phyloP scores from a whole-genome alignment of 1,140 invertebrate species.

The Drosophila littoralis region DNA sequence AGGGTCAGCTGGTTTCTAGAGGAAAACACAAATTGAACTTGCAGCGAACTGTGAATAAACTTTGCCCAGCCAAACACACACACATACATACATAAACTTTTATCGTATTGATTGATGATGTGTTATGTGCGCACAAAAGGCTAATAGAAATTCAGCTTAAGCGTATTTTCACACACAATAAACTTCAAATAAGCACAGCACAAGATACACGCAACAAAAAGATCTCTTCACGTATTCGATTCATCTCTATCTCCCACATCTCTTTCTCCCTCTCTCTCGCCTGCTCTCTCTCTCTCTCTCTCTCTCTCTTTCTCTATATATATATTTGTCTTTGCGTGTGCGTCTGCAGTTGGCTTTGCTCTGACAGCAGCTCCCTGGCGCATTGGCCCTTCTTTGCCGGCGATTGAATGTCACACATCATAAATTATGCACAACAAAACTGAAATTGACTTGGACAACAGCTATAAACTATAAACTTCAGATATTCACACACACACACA shows the following conservation, averaged over 20 bases:
- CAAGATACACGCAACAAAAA: conserved; percentile 49
- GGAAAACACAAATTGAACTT: conserved; percentile 31
- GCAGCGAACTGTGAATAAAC: conserved; percentile 49
- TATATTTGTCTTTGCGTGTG: background rate
- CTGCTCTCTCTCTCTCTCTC: background rate
- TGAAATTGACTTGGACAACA: conserved; percentile 63
- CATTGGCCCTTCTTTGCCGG: conserved; percentile 52
- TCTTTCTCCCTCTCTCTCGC: background rate
- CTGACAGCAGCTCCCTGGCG: conserved; percentile 32
- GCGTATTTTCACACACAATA: conserved; percentile 83
- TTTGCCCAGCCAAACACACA: conserved; percentile 24
- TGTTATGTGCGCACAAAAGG: conserved; percentile 79
- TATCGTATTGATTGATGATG: conserved; percentile 83
- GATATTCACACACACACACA: background rate
- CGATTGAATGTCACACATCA: conserved; percentile 83
- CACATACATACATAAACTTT: conserved; percentile 41
- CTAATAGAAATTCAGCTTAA: conserved; percentile 82
- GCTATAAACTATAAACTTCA: conserved; percentile 54
- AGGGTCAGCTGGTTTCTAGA: background rate
- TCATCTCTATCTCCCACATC: conserved; percentile 7
- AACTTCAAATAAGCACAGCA: conserved; percentile 73
- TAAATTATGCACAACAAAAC: conserved; percentile 81
- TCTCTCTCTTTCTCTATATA: background rate
- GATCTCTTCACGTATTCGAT: conserved; percentile 67
- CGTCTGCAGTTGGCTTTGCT: conserved; percentile 14